Evolutionary conservation across 2,113 vertebrate species (phyloP).

Genomic region (Ictidomys tridecemlineatus): DNA sequence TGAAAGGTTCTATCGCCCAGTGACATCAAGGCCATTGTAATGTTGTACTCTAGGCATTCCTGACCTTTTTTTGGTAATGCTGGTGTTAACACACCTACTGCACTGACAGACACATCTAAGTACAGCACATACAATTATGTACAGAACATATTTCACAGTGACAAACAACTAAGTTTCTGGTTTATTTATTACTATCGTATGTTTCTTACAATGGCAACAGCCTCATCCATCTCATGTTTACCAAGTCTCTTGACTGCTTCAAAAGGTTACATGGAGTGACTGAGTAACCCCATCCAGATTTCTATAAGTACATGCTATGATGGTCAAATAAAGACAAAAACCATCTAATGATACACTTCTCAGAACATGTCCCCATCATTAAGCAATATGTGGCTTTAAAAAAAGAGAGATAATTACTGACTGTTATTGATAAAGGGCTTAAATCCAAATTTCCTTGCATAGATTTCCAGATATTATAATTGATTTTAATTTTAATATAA

Average conservation of each 20-base stretch:
- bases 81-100: neutral
- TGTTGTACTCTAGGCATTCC: too few species aligned
- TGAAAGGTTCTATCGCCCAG: neutral
- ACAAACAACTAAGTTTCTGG: neutral
- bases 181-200: neutral
- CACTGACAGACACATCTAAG: neutral
- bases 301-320: neutral
- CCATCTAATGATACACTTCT: neutral
- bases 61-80: neutral
- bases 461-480: neutral
- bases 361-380: neutral
- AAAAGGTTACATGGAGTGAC: neutral
- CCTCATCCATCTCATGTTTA: neutral
- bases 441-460: neutral
- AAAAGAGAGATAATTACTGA: neutral
- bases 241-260: neutral
- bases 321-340: neutral
- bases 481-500: conserved; percentile 43
- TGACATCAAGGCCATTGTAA: neutral
- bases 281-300: neutral
- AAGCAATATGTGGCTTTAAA: neutral
- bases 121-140: neutral
- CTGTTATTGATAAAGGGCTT: neutral
- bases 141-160: neutral
- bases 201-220: neutral